Evolutionary conservation across 2,113 vertebrate species (phyloP).

Genomic region (Candoia aspera): DNA sequence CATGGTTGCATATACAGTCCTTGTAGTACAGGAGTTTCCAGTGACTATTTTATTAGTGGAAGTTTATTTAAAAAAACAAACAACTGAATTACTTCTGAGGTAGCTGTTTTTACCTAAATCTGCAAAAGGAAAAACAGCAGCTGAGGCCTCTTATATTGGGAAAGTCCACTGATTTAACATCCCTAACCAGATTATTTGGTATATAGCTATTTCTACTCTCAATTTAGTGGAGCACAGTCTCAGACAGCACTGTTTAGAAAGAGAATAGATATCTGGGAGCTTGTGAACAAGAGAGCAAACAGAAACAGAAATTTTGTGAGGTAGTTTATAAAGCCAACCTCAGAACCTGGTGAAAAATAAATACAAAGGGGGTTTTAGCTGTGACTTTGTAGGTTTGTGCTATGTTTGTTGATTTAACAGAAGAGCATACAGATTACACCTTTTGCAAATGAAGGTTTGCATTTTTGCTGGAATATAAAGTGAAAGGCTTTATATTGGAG

Average conservation of each 20-base stretch:
- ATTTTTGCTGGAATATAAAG: not conserved
- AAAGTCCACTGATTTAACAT: not conserved
- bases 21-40: not conserved
- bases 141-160: not conserved
- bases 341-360: not conserved
- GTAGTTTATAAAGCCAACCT: not conserved
- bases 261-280: not conserved
- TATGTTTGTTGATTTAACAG: not conserved
- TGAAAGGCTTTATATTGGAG: not conserved
- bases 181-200: not conserved
- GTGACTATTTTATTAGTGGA: not conserved
- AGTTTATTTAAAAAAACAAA: not conserved
- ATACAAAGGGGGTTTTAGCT: not conserved
- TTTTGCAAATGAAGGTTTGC: not conserved
- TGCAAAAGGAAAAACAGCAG: not conserved
- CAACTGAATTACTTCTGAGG: not conserved
- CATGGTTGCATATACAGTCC: not conserved
- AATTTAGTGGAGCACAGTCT: not conserved
- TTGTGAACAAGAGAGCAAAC: not conserved
- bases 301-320: not conserved
- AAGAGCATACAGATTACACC: not conserved
- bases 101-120: not conserved
- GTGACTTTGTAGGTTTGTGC: not conserved
- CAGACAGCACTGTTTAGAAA: not conserved
- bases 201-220: not conserved